Evolutionary conservation across 2,113 vertebrate genomes (phyloP).

Genomic region (Menidia beryllina): DNA sequence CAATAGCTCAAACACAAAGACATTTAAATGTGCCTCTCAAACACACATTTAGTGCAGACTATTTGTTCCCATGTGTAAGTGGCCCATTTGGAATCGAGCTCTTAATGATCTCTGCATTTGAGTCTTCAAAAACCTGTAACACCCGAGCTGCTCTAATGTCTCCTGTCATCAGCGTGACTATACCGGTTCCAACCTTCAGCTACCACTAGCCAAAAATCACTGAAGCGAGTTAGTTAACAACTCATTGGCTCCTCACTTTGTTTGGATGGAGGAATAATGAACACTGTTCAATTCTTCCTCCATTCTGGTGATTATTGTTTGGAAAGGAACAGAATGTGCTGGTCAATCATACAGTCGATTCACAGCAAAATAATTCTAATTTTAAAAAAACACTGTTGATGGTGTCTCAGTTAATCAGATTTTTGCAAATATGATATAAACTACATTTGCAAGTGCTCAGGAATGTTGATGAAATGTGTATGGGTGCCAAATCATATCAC

Average conservation of each 20-base stretch:
- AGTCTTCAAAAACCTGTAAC: slow-evolving; percentile 18
- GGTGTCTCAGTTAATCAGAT: background rate
- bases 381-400: background rate
- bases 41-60: no score
- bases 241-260: background rate
- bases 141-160: slow-evolving; percentile 30
- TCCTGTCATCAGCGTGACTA: slow-evolving; percentile 13
- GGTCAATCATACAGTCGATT: slow-evolving; percentile 1
- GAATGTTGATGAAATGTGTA: no score
- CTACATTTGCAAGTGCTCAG: no score
- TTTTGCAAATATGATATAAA: background rate
- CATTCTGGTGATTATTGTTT: background rate
- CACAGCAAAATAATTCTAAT: background rate
- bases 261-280: slow-evolving; percentile 13
- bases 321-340: background rate
- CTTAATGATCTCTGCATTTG: slow-evolving; percentile 16
- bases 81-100: slow-evolving; percentile 22
- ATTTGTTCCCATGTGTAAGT: slow-evolving; percentile 34
- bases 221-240: background rate
- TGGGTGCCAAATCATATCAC: background rate
- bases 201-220: slow-evolving; percentile 11
- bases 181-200: slow-evolving; percentile 6
- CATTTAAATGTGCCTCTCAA: slow-evolving; percentile 37
- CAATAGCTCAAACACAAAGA: slow-evolving; percentile 30
- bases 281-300: background rate